Base-by-base conservation (phyloP, 2,797 vertebrate species). In the Poeciliopsis infans region DNA sequence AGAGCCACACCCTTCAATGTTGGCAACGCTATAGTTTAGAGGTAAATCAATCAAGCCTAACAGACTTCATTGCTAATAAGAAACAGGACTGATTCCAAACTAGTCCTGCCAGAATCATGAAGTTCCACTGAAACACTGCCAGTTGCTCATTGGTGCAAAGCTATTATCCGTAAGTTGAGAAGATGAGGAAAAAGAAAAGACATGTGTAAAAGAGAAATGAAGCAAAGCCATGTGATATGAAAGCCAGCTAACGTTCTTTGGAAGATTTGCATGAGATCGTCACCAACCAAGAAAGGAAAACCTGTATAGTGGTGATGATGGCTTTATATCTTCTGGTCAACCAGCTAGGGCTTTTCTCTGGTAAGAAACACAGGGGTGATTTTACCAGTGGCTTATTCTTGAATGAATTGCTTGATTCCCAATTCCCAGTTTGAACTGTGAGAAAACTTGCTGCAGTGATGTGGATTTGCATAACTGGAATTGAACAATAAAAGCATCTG, bases 401-500 rank as follows among this genome's bases (percentile, higher is more conserved):
- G 15, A 61, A 59, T 61, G 28, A 5, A 20, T 64, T 41, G 43
- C 36, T 51, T 80, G 51, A 31, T 36, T 57, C 49, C 20, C 15
- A 75, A 33, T 31, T 31, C 11, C 41, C n/a, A 61, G 36, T 59
- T 28, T 23, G 2, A 25, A n/a, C 25, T 55, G 10, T 72, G 13
- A 31, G 31, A 53, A 74, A 49, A 36, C 7, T 33, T 61, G n/a
- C 39, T 70, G 47, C 8, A 43, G 43, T 51, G 73, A 78, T 45
- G 31, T 74, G 78, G 13, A 64, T 77, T 8, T 70, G 16, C 53
- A 25, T 12, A 2, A 64, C 8, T 76, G 53, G 11, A 83, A 82
- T 31, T 75, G 45, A 28, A 81, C 39, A 78, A 49, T 31, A 75
- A 84, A 78, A 72, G 28, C 25, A 73, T 79, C 47, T 43, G 20